These are phyloP conservation scores for Eriosoma lanigerum DNA, from an alignment of 1,140 invertebrate genomes.

Conservation along the genomic window DNA sequence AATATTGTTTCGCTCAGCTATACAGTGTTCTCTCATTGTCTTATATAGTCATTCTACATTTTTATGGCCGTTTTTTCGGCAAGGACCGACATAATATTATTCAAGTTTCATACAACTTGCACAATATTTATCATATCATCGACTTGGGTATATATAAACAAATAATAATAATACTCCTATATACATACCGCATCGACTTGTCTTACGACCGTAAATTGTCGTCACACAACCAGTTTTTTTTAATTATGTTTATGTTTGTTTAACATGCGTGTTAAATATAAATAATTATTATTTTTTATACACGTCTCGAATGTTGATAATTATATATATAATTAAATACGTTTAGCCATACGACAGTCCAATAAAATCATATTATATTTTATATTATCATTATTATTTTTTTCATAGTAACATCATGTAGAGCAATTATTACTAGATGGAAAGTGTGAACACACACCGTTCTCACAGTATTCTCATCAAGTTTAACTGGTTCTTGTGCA, in stretches of 20 bases:
- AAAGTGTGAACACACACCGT: conserved; percentile 30
- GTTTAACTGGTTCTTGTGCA: conserved; percentile 33
- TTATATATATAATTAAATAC: neutral
- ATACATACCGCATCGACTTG: neutral
- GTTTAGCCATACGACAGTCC: neutral
- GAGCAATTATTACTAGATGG: conserved; percentile 40
- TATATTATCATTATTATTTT: neutral
- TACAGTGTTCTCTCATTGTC: too few relatives aligned
- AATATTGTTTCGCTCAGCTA: too few relatives aligned
- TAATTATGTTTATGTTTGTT: conserved; percentile 43
- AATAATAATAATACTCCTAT: too few relatives aligned
- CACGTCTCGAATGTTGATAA: neutral
- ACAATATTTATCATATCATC: too few relatives aligned
- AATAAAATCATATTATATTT: neutral
- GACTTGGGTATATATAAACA: too few relatives aligned
- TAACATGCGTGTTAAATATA: conserved; percentile 40
- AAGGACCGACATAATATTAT: too few relatives aligned
- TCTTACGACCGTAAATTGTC: conserved; percentile 13
- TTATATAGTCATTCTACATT: too few relatives aligned
- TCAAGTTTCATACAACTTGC: too few relatives aligned
- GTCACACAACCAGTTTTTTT: conserved; percentile 32
- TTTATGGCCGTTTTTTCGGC: too few relatives aligned
- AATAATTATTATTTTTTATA: conserved; percentile 12
- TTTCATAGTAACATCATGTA: conserved; percentile 44
- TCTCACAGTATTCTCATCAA: conserved; percentile 14